Conservation (phyloP, 2,888 invertebrate genomes). For the Rhagophthalmus giganteus region DNA sequence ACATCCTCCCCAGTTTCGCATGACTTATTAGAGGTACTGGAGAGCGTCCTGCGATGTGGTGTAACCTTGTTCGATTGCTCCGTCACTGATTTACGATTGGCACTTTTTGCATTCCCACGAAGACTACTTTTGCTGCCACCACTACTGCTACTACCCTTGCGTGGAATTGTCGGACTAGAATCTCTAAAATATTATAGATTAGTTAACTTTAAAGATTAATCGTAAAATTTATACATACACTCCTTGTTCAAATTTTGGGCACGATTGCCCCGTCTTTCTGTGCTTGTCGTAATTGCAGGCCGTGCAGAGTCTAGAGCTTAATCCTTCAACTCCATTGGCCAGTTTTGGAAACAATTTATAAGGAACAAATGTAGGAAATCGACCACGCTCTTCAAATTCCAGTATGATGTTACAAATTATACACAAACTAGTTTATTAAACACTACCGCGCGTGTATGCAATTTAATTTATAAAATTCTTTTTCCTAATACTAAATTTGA, state of each 20-base stretch:
- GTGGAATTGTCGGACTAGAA: conserved; percentile 52
- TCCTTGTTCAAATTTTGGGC: conserved; percentile 55
- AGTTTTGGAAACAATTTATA: conserved; percentile 37
- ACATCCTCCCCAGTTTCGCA: conserved; percentile 61
- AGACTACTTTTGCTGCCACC: conserved; percentile 48
- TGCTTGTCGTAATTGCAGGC: conserved; percentile 47
- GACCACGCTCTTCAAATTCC: conserved; percentile 50
- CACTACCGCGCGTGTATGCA: conserved; percentile 21
- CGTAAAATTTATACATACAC: conserved; percentile 43
- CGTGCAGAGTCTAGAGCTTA: conserved; percentile 9
- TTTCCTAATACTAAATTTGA: conserved; percentile 9
- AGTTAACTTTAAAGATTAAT: not conserved
- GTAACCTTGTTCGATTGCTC: conserved; percentile 59
- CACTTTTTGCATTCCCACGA: conserved; percentile 57
- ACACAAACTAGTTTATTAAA: too few species aligned
- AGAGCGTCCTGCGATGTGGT: conserved; percentile 60
- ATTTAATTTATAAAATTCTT: conserved; percentile 22
- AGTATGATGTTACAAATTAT: conserved; percentile 36
- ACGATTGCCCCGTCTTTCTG: conserved; percentile 55
- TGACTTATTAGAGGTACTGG: conserved; percentile 45
- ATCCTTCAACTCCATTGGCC: conserved; percentile 8
- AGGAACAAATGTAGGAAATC: conserved; percentile 42
- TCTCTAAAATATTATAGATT: conserved; percentile 39
- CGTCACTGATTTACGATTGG: conserved; percentile 57
- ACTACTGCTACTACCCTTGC: conserved; percentile 48